Percentiles rank a stretch among this genome's conserved stretches.
phyloP scores from a whole-genome alignment of 2,113 vertebrate species.

The Aleadryas rufinucha region DNA sequence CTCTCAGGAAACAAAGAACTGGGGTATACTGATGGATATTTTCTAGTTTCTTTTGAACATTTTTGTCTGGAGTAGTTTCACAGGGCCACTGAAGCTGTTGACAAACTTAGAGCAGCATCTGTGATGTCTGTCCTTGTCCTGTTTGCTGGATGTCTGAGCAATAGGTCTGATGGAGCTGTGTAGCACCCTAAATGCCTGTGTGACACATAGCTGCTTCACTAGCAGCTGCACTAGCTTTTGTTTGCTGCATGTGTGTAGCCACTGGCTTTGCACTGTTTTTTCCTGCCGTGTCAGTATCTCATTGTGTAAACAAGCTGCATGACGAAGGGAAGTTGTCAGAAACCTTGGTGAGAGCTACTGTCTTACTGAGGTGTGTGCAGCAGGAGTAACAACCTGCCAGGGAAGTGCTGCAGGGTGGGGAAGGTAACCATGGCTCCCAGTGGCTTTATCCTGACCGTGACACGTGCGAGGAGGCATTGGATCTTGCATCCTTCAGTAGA shows the following conservation, averaged over 20 bases:
- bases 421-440: not conserved
- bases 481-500: not conserved
- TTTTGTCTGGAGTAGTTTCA: not conserved
- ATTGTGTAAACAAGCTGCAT: not conserved
- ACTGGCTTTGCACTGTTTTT: not conserved
- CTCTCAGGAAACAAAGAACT: not conserved
- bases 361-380: fast-evolving
- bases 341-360: not conserved
- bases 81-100: not conserved
- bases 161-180: not conserved
- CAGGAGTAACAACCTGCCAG: not conserved
- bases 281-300: not conserved
- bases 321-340: not conserved
- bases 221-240: not conserved
- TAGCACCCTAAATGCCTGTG: not conserved
- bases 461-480: fast-evolving
- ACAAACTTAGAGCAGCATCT: not conserved
- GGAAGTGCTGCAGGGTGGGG: not conserved
- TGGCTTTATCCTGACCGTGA: not conserved
- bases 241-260: not conserved
- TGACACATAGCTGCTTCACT: not conserved
- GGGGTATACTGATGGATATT: not conserved
- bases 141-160: not conserved
- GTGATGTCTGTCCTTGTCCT: fast-evolving
- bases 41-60: not conserved